Base-by-base conservation (phyloP, 2,797 vertebrate species). In the Acipenser oxyrinchus region DNA sequence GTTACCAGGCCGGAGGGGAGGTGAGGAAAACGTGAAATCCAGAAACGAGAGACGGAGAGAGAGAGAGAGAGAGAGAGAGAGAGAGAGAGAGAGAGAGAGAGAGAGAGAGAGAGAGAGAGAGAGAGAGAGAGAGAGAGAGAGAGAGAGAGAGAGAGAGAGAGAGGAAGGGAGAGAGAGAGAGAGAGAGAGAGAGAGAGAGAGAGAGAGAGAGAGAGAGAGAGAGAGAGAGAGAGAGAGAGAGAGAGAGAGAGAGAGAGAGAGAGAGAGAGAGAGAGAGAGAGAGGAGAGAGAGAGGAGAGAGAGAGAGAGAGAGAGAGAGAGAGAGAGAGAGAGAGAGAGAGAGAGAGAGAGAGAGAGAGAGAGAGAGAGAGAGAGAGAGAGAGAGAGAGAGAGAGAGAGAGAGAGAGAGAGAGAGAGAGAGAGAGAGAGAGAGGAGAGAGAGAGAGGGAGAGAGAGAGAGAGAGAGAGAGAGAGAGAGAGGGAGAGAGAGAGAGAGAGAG, bases 41-140 rank as follows among this genome's bases (percentile, higher is more conserved):
- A 71, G 75, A 78, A 81, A 85, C 80, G 76, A 79, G 84, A 77
- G 72, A 72, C 73, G 76, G 75, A 81, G 77, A 79, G 80, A 80
- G 72, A 66, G 63, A 68, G 71, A 75, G 72, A 78, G 76, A 65
- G 63, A 70, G 73, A 74, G 18, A 57, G 60, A 18, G 65, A 60
- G 77, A 80, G 75, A 75, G 76, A 66, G 73, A 69, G 73, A 60
- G 68, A 68, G 50, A 11, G 8, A 49, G 37, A 9, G 10, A 55
- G 50, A 57, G 53, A 37, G n/a, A 57, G 13, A 10, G 51, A 55
- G 6, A 52, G 7, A 55, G 50, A 1, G 64, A 55, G 50, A 48
- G 48, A 55, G 50, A 7, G 8, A 5, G 64, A 15, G 53, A 13
- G 6, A 9, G 1, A 18, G 4, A 7, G 48, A 11, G 64, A 8